Conservation (phyloP, 1,140 invertebrate genomes). For the Bombus fervidus region DNA sequence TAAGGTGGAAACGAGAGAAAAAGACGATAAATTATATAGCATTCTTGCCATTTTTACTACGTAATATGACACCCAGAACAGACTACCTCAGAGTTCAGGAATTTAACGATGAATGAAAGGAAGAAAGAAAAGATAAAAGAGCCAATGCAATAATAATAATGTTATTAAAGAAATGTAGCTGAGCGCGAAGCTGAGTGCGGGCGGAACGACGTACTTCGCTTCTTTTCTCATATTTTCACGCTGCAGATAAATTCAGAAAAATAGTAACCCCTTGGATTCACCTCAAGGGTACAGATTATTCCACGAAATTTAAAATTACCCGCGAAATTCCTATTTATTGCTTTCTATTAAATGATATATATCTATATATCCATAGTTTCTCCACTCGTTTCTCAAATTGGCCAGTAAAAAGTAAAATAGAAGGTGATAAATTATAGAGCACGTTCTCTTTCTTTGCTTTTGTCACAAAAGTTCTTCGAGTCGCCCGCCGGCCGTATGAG, state of each 20-base stretch:
- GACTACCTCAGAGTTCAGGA: constrained; percentile 82
- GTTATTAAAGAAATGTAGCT: constrained; percentile 65
- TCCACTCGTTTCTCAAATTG: not conserved
- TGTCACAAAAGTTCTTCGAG: constrained; percentile 61
- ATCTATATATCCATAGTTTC: not conserved
- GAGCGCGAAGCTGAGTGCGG: constrained; percentile 45
- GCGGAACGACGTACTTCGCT: constrained; percentile 15
- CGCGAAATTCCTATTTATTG: no score
- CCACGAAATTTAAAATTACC: not conserved
- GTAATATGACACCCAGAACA: constrained; percentile 78
- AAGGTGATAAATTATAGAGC: not conserved
- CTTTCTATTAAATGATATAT: no score
- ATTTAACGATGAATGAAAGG: constrained; percentile 78
- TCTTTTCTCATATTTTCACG: not conserved
- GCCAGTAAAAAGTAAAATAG: not conserved
- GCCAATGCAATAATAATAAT: constrained; percentile 81
- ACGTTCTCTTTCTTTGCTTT: constrained; percentile 47
- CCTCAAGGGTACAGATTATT: not conserved
- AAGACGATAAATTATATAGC: constrained; percentile 75
- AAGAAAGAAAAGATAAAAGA: constrained; percentile 76
- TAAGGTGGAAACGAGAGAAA: constrained; percentile 40
- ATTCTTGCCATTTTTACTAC: constrained; percentile 79
- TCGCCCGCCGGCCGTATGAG: constrained; percentile 62
- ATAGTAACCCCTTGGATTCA: not conserved
- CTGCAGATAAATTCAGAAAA: not conserved